These are phyloP conservation scores for Agrenia bidenticulata DNA, from an alignment of 2,888 invertebrate species.

Conservation along the genomic window DNA sequence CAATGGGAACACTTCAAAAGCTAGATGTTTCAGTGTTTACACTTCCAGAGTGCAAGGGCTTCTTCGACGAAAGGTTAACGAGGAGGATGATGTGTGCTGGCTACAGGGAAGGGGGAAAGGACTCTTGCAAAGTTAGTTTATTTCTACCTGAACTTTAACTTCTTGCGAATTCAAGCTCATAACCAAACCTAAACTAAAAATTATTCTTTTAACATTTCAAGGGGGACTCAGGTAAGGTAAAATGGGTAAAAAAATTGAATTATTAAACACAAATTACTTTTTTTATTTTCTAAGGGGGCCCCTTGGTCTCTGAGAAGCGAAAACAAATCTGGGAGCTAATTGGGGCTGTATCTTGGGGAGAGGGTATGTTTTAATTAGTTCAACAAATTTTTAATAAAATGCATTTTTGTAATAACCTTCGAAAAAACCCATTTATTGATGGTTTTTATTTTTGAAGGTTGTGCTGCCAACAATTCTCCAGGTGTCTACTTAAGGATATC, in stretches of 20 bases:
- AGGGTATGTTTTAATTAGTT: not conserved
- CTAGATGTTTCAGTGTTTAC: slow-evolving; percentile 42
- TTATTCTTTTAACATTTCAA: not conserved
- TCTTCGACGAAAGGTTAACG: slow-evolving; percentile 39
- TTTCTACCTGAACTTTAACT: not conserved
- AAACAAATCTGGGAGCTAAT: slow-evolving; percentile 42
- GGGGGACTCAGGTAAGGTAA: no score
- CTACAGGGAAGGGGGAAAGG: slow-evolving; percentile 40
- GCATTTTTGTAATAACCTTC: not conserved
- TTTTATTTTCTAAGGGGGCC: slow-evolving; percentile 45
- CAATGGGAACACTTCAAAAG: slow-evolving; percentile 42
- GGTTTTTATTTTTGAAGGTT: no score
- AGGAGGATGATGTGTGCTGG: slow-evolving; percentile 48
- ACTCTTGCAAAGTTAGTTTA: slow-evolving; percentile 43
- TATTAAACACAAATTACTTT: no score
- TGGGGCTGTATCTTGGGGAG: slow-evolving; percentile 47
- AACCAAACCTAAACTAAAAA: no score
- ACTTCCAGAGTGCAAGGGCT: slow-evolving; percentile 28
- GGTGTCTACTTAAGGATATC: slow-evolving; percentile 39
- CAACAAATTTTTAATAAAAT: not conserved
- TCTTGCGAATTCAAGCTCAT: no score
- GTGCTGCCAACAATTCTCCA: slow-evolving; percentile 40
- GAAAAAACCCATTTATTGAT: no score
- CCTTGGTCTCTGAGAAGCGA: slow-evolving; percentile 36
- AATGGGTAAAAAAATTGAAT: no score